A percentile compares a stretch with the other conserved stretches of the same genome.
Conservation (phyloP, 2,888 invertebrate genomes). For the Sipunculus nudus region DNA sequence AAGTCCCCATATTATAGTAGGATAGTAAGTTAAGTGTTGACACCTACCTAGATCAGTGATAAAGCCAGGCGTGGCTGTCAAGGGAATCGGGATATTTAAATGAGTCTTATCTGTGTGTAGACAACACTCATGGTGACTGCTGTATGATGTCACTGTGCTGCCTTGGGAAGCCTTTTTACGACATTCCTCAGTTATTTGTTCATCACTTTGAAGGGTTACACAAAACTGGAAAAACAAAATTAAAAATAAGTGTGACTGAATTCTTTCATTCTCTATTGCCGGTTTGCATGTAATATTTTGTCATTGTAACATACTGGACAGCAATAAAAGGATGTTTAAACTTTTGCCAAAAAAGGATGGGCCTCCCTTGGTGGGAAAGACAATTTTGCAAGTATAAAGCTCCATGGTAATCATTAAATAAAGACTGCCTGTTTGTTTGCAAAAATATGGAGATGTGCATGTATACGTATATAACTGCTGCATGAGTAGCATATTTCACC, state of each 20-base stretch:
- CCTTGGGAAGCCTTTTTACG: constrained; percentile 67
- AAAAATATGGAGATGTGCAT: no score
- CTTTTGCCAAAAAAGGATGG: no score
- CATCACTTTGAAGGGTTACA: constrained; percentile 95
- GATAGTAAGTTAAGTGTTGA: no score
- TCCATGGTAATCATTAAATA: no score
- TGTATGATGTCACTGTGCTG: constrained; percentile 75
- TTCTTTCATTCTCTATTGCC: not conserved
- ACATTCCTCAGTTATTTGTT: constrained; percentile 72
- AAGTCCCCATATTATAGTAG: no score
- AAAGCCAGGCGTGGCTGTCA: constrained; percentile 96
- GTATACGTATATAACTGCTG: no score
- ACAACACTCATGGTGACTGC: constrained; percentile 92
- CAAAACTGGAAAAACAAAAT: constrained; percentile 71
- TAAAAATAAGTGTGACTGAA: constrained; percentile 1
- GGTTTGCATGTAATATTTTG: not conserved
- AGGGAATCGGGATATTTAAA: constrained; percentile 90
- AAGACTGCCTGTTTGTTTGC: no score
- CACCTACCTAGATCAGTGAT: constrained; percentile 83
- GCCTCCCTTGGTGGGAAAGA: no score
- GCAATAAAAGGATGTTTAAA: no score
- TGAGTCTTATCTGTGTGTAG: constrained; percentile 84
- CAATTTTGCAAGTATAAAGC: no score
- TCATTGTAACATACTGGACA: no score
- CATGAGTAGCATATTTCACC: no score